Base-by-base conservation (phyloP, 2,888 invertebrate species). In the Drosophila dives region DNA sequence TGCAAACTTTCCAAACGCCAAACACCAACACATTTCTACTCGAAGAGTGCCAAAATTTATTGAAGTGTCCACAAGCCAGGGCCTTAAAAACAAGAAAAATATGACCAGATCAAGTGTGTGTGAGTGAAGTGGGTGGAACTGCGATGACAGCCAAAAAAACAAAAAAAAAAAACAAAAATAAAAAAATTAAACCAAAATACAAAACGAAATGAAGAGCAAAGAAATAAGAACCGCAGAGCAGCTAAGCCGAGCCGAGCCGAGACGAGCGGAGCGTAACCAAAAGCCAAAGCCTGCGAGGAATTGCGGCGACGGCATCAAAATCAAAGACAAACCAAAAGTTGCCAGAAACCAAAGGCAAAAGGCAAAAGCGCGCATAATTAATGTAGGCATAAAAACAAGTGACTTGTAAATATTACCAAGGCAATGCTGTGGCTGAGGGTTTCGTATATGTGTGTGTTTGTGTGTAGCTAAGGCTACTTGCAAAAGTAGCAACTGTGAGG, bases 301-400 rank as follows among this genome's bases (percentile, higher is more conserved):
- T 80, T 86, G 83, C 74, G 87, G 86, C 72, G 67, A 64, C 40
- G 76, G 75, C 81, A 80, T 77, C 80, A 83, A 85, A 86, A 86
- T 85, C 85, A 85, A 85, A 85, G 86, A 81, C 85, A 75, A 84
- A 80, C 75, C 53, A 58, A 72, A 81, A 79, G 72, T 75, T 80
- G 58, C 73, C 85, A 72, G 73, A 86, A 83, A 80, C 77, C 86
- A 84, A 83, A 79, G 72, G 66, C 74, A 75, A 63, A 65, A 59
- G 65, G 60, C 75, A 72, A 69, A 77, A 67, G 86, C 88, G 84
- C 88, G 86, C 86, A 86, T 90, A 89, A 90, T 90, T 90, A 90
- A 90, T 90, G 90, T 89, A 81, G 86, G 88, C 83, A 90, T 90
- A 89, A 90, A 90, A 90, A 81, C 87, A 89, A 90, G 89, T 90